Evolutionary conservation across 2,113 vertebrate species (phyloP), one percentile per base, ranked within the genome.

Genomic region (Salvelinus namaycush): DNA sequence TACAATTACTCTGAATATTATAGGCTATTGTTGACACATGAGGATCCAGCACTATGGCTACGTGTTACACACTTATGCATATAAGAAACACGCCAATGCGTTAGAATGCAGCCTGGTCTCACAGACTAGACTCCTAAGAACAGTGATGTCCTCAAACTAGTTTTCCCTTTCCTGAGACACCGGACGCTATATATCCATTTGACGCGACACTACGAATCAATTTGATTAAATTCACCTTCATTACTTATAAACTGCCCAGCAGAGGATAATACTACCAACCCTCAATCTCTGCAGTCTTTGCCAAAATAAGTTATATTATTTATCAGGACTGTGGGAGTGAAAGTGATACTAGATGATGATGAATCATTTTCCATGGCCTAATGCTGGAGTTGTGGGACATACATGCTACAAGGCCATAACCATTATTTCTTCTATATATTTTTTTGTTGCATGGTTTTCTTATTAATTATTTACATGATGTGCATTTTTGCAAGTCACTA

Each of bases 291-390:
- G 62, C 65, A 20, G 73, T 24, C 11, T 70, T 39, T 70, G n/a
- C 73, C 65, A 22, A 75, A 80, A 76, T 75, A 80, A 44, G 22
- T 18, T 48, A 9, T 54, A 80, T 75, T 80, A 76, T 80, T 71
- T 66, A 76, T 72, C 59, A n/a, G n/a, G 68, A 34, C 39, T 57
- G 64, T 44, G 4, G 51, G 24, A 26, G 22, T 74, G 68, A 69
- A 60, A 70, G 49, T 64, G 67, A 74, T 74, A 64, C 57, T 29
- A 24, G 59, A 62, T 22, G 9, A 18, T 54, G 59, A 62, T 16
- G n/a, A 24, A 24, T 24, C 5, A 2, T 11, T 62, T 62, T 62
- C n/a, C 5, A 62, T 62, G 59, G 59, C 59, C 59, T 62, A 62
- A 54, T 54, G 51, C 49, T 14, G 49, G 49, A 54, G 49, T 22